Evolutionary conservation across 1,140 invertebrate species (phyloP).

Genomic region (Pemphigus obesinymphae): DNA sequence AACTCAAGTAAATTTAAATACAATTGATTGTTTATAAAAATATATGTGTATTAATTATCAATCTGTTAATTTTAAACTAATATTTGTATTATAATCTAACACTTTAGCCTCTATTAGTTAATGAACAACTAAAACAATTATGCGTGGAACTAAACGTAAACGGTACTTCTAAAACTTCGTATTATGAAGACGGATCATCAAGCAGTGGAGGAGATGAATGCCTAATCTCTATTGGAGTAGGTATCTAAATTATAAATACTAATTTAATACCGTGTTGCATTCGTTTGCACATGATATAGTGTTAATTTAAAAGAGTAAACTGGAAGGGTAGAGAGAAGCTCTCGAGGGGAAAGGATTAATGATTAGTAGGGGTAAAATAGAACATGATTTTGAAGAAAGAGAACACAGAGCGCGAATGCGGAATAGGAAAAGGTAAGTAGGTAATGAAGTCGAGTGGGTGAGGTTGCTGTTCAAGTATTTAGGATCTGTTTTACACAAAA

Average conservation of each 20-base stretch:
- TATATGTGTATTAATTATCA: not conserved
- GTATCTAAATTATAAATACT: not conserved
- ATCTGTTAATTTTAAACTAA: not conserved
- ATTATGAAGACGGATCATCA: conserved; percentile 59
- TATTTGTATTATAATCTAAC: not conserved
- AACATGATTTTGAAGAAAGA: too few species aligned
- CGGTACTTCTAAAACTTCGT: conserved; percentile 48
- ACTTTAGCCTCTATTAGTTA: conserved; percentile 61
- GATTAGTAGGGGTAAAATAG: too few species aligned
- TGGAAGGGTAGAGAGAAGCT: too few species aligned
- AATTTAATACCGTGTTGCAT: too few species aligned
- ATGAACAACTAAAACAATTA: conserved; percentile 67
- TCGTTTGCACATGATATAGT: too few species aligned
- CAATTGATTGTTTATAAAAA: not conserved
- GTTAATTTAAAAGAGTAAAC: too few species aligned
- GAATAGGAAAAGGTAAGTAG: too few species aligned
- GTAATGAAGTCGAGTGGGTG: too few species aligned
- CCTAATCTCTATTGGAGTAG: conserved; percentile 42
- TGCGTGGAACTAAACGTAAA: conserved; percentile 65
- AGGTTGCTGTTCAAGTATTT: too few species aligned
- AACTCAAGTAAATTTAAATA: conserved; percentile 54
- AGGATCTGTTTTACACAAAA: too few species aligned
- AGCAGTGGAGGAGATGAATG: conserved; percentile 55
- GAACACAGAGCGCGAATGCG: too few species aligned
- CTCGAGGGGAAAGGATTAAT: too few species aligned